Conservation (phyloP, 2,888 invertebrate species). For the Myopa tessellatipennis region DNA sequence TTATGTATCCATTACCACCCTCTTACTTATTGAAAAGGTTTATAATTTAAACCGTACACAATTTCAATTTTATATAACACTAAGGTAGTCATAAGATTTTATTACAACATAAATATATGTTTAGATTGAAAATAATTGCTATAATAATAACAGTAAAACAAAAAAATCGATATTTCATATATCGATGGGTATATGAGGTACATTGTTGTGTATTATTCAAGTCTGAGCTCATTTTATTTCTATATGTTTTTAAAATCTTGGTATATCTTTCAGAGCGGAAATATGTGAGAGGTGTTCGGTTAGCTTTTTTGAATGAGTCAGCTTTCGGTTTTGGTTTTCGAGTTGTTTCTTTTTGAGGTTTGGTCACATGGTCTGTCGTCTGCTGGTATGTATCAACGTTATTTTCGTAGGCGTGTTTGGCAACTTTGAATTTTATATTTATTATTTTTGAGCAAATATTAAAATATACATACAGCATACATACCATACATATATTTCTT, state of each 20-base stretch:
- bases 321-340: conserved; percentile 20
- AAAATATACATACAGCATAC: conserved; percentile 3
- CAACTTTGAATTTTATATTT: not conserved
- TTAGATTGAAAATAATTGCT: conserved; percentile 15
- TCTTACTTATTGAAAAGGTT: not conserved
- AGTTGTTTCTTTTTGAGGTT: conserved; percentile 32
- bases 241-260: conserved; percentile 28
- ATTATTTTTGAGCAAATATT: conserved; percentile 18
- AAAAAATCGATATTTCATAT: conserved; percentile 20
- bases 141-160: conserved; percentile 31
- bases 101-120: conserved; percentile 18
- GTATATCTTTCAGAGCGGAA: conserved; percentile 34
- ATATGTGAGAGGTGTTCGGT: conserved; percentile 16
- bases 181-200: conserved; percentile 1
- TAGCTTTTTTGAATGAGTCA: conserved; percentile 26
- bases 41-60: not conserved
- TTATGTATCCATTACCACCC: not conserved
- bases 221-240: not conserved
- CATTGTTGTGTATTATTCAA: conserved; percentile 31
- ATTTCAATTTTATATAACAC: not conserved
- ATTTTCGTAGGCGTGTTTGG: not conserved
- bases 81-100: not conserved
- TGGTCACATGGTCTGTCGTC: conserved; percentile 20
- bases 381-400: conserved; percentile 34
- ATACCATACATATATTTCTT: conserved; percentile 14